phyloP scores from a whole-genome alignment of 2,113 vertebrate species.

The Melanostigma gelatinosum region DNA sequence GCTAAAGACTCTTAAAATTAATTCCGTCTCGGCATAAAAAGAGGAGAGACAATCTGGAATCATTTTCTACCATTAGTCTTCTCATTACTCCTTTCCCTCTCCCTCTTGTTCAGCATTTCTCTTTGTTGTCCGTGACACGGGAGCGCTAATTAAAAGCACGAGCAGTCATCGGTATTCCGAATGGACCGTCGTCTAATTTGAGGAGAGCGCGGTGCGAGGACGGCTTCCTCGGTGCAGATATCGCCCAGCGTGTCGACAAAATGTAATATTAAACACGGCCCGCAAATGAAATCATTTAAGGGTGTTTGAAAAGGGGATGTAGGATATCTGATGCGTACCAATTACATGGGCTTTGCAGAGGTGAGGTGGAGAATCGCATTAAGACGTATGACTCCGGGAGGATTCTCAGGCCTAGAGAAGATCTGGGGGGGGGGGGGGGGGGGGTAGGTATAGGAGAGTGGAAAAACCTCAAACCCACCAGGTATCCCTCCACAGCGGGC shows the following conservation, averaged over 20 bases:
- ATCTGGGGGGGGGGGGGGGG: not conserved
- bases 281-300: constrained; percentile 79
- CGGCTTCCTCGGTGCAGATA: constrained; percentile 57
- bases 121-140: constrained; percentile 75
- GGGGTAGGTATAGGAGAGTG: not conserved
- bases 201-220: constrained; percentile 52
- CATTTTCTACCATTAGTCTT: constrained; percentile 70
- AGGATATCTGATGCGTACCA: constrained; percentile 70
- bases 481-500: constrained; percentile 39
- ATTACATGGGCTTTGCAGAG: constrained; percentile 69
- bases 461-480: not conserved
- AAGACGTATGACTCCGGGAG: constrained; percentile 48
- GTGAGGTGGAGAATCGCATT: constrained; percentile 66
- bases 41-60: constrained; percentile 66
- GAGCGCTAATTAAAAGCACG: constrained; percentile 78
- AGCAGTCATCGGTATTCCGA: constrained; percentile 71
- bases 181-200: constrained; percentile 63
- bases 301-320: constrained; percentile 68
- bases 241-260: constrained; percentile 56
- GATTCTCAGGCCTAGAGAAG: constrained; percentile 23
- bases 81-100: constrained; percentile 71
- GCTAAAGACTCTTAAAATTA: constrained; percentile 59
- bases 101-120: constrained; percentile 69
- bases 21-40: constrained; percentile 50
- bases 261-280: constrained; percentile 79